Evolutionary conservation across 92 coral and sea anemone genomes (phyloP), one percentile per base, ranked within the genome.

Genomic region (Paramuricea clavata): DNA sequence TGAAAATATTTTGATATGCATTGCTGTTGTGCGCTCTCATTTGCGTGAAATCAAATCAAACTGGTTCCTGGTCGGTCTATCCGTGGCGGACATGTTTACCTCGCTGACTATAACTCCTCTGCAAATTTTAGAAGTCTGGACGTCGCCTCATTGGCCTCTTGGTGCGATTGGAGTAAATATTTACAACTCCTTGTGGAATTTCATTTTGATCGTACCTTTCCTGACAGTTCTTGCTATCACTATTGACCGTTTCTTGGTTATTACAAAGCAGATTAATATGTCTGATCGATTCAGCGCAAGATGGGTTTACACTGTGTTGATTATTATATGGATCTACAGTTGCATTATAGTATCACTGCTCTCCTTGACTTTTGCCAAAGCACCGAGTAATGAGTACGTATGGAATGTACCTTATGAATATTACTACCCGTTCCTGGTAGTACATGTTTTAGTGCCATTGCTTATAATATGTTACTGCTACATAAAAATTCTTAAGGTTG

Each of bases 81-180:
- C 93, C 11, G 22, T 91, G 59, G 82, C 91, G 17, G 93, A 91
- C 41, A 91, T 87, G 2, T 87, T 90, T 25, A 87, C 83, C 26
- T 83, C 93, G 3, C 12, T 91, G 28, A 73, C 89, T 3, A 72
- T 91, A 47, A 91, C 88, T 34, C 93, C 93, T 12, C 36, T 91
- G 83, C 89, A 91, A 61, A 27, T 91, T 74, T 62, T 73, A 21
- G 81, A 91, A 49, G 78, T 83, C 0, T 91, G 89, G 93, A 34
- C 82, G 10, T 87, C 89, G 13, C 91, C 89, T 50, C 36, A 87
- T 3, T 91, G 93, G 93, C 91, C 93, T 19, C 87, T 91, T 32
- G 93, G 92, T 26, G 68, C 89, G 30, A 73, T 26, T 35, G 93
- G 89, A 21, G 89, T 83, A 7, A 42, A 87, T 17, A 39, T 78